Conservation (phyloP, 2,113 vertebrate species). For the Odontesthes bonariensis region DNA sequence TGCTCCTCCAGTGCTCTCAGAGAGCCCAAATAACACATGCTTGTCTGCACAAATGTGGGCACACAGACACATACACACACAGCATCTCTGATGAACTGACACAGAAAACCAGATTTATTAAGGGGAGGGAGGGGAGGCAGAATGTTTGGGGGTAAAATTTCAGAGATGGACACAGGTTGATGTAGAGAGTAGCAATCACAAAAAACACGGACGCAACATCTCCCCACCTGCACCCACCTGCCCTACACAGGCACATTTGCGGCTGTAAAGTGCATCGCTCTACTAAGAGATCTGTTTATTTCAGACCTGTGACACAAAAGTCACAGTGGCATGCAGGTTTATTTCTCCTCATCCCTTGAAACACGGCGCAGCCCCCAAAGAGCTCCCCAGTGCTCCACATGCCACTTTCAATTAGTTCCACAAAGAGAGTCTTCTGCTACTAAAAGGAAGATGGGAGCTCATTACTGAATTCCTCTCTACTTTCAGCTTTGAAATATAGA, state of each 20-base stretch:
- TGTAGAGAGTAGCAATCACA: constrained; percentile 15
- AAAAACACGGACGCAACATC: constrained; percentile 5
- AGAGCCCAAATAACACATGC: constrained; percentile 50
- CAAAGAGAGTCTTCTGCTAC: constrained; percentile 78
- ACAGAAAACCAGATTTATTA: constrained; percentile 72
- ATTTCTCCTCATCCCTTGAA: constrained; percentile 68
- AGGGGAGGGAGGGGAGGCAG: constrained; percentile 33
- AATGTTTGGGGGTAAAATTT: constrained; percentile 48
- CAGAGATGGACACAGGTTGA: constrained; percentile 46
- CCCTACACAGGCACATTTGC: neutral
- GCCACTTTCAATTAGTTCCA: constrained; percentile 86
- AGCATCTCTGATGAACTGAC: constrained; percentile 71
- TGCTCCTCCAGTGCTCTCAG: constrained; percentile 31
- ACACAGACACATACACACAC: constrained; percentile 20
- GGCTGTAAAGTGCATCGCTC: constrained; percentile 55
- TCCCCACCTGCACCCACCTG: neutral
- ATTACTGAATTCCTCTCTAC: constrained; percentile 81
- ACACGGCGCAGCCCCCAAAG: constrained; percentile 72
- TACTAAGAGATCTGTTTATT: constrained; percentile 73
- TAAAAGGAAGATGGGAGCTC: constrained; percentile 81
- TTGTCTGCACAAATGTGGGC: constrained; percentile 35
- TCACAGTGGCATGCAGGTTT: constrained; percentile 59
- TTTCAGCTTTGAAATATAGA: constrained; percentile 82
- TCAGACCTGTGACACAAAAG: constrained; percentile 73
- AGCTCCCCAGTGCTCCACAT: constrained; percentile 73